Base-by-base conservation (phyloP, 2,888 invertebrate species). In the Xestia sexstrigata region DNA sequence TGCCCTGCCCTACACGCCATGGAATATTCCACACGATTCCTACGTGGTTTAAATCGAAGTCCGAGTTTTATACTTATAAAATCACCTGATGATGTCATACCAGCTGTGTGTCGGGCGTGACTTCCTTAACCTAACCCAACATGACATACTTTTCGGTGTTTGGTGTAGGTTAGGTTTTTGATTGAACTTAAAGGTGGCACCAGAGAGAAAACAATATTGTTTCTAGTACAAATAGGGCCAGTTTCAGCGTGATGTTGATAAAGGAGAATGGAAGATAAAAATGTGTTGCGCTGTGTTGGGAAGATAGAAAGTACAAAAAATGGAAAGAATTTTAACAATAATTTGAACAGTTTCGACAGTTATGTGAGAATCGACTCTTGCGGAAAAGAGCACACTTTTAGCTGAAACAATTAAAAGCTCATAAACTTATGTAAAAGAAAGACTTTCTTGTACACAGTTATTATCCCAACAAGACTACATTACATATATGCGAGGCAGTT, bases 91-190 rank as follows among this genome's bases (percentile, higher is more conserved):
- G 23, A 70, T 55, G 63, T 81, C 65, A 52, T 45, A 55, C 30
- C 67, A 55, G 76, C 70, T 70, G 76, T 81, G 11, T 47, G 17
- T 15, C 39, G 11, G 26, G 20, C 30, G 11, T 60, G 80, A 30
- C 65, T 76, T 49, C 70, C 80, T 23, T 76, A 81, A 80, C 80
- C 80, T 80, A 62, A 45, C 81, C 70, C 47, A 80, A 80, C 55
- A 76, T 42, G 60, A 72, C 60, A 71, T 45, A 77, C 30, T 47
- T 47, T 35, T 23, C 35, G 55, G 23, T 62, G 23, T 47, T 52
- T 49, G 26, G 70, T 42, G 70, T 71, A 71, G 62, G 66, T 70
- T 49, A 70, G 30, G 52, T 67, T 62, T 81, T 68, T 81, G 26
- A 74, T 49, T 47, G 26, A 76, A 30, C 4, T 23, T n/a, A n/a